Evolutionary conservation across 1,140 invertebrate species (phyloP).

Genomic region (Formica exsecta): DNA sequence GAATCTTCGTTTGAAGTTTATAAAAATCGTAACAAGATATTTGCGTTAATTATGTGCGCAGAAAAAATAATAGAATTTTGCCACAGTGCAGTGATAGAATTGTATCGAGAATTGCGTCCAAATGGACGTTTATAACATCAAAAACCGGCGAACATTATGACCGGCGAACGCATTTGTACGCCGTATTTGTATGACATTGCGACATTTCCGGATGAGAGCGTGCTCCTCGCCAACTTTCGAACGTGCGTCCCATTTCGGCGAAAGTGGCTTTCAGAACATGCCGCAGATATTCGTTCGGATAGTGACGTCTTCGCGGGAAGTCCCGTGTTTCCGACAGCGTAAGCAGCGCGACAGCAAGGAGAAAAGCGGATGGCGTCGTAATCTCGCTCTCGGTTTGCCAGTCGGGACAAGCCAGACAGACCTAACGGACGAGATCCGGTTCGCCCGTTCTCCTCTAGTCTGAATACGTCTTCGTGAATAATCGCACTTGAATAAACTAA

Average conservation of each 20-base stretch:
- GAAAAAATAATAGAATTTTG: constrained; percentile 1
- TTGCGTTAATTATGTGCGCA: no score
- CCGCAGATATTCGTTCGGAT: constrained; percentile 55
- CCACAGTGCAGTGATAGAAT: background rate
- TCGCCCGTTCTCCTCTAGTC: constrained; percentile 41
- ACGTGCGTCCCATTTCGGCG: constrained; percentile 33
- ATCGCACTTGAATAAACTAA: constrained; percentile 76
- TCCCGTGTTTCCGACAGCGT: constrained; percentile 65
- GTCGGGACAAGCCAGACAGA: constrained; percentile 69
- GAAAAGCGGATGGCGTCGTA: constrained; percentile 63
- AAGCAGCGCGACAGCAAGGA: constrained; percentile 37
- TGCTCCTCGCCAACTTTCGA: constrained; percentile 42
- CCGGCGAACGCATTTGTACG: constrained; percentile 19
- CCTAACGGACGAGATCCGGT: constrained; percentile 70
- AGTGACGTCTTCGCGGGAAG: constrained; percentile 67
- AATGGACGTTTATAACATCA: constrained; percentile 12
- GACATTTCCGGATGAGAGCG: constrained; percentile 53
- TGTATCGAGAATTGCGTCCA: constrained; percentile 11
- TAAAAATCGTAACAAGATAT: background rate
- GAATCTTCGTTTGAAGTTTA: background rate
- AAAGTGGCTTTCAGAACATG: constrained; percentile 42
- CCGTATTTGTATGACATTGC: constrained; percentile 27
- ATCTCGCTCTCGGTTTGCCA: constrained; percentile 68
- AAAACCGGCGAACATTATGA: background rate
- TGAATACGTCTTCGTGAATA: constrained; percentile 72